phyloP scores from a whole-genome alignment of 2,797 vertebrate species.

The Micrastur ruficollis region DNA sequence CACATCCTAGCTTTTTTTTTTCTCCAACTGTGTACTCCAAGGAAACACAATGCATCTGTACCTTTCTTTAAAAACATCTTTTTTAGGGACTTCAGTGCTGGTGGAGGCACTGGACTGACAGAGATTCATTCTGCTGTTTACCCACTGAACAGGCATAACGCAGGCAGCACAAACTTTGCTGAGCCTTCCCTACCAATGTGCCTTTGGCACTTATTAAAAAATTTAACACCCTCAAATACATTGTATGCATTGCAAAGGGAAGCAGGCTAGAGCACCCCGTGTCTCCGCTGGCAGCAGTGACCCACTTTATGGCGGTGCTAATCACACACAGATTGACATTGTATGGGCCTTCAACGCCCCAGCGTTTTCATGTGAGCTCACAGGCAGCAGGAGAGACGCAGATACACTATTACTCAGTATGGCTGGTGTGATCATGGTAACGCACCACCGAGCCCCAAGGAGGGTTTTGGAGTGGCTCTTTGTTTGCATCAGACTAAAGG shows the following conservation, averaged over 20 bases:
- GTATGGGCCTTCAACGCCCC: fast-evolving
- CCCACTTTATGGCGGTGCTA: not conserved
- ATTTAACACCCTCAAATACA: not conserved
- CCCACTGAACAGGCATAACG: not conserved
- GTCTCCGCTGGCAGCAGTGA: not conserved
- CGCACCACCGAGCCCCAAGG: not conserved
- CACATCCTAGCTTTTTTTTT: not conserved
- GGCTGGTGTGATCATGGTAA: not conserved
- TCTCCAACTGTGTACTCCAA: not conserved
- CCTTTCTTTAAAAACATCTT: not conserved
- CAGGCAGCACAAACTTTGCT: not conserved
- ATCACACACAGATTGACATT: not conserved
- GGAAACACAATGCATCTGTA: not conserved
- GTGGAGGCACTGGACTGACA: not conserved
- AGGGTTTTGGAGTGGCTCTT: not conserved
- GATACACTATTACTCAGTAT: not conserved
- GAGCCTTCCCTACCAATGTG: not conserved
- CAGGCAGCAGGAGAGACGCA: fast-evolving
- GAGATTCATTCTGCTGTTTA: constrained; percentile 4
- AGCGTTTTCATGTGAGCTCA: not conserved
- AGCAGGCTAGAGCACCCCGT: not conserved
- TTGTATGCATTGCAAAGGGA: not conserved
- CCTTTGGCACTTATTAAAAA: not conserved
- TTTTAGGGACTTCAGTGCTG: not conserved
- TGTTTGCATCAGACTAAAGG: not conserved